Conservation (phyloP, 2,888 invertebrate genomes). For the Hedychridium roseum region DNA sequence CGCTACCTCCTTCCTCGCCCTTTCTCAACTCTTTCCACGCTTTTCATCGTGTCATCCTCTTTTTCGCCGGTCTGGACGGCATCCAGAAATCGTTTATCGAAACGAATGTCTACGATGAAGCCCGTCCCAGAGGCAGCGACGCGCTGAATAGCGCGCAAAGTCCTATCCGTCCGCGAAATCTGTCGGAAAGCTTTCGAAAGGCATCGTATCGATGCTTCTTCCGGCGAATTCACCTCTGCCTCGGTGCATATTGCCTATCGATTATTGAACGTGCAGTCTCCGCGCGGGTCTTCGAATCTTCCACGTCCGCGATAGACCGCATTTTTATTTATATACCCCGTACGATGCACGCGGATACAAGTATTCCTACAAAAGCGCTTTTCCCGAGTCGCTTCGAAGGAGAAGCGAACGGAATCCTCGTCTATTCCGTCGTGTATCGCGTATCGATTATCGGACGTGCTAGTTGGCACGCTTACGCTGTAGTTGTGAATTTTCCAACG, state of each 20-base stretch:
- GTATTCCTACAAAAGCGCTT: neutral
- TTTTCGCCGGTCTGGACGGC: neutral
- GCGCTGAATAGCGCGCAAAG: conserved; percentile 19
- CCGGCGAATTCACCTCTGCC: neutral
- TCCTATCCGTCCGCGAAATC: conserved; percentile 22
- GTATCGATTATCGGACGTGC: conserved; percentile 26
- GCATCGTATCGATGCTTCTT: conserved; percentile 10
- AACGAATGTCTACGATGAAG: conserved; percentile 2
- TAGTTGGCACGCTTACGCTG: conserved; percentile 8
- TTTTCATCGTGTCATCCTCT: too few relatives aligned
- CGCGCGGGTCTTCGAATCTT: too few relatives aligned
- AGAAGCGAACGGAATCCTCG: neutral
- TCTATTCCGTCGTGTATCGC: conserved; percentile 17
- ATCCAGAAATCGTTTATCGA: conserved; percentile 1
- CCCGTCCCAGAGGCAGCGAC: conserved; percentile 21
- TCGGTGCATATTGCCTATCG: neutral
- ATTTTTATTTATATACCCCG: too few relatives aligned
- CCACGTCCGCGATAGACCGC: too few relatives aligned
- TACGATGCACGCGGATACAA: neutral
- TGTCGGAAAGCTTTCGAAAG: conserved; percentile 20
- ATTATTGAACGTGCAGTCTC: too few relatives aligned
- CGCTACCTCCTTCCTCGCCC: too few relatives aligned
- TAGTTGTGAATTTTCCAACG: conserved; percentile 24
- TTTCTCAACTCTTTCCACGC: too few relatives aligned
- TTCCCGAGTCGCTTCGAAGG: neutral